Evolutionary conservation across 2,888 invertebrate species (phyloP).

Genomic region (Aphodius sticticus): DNA sequence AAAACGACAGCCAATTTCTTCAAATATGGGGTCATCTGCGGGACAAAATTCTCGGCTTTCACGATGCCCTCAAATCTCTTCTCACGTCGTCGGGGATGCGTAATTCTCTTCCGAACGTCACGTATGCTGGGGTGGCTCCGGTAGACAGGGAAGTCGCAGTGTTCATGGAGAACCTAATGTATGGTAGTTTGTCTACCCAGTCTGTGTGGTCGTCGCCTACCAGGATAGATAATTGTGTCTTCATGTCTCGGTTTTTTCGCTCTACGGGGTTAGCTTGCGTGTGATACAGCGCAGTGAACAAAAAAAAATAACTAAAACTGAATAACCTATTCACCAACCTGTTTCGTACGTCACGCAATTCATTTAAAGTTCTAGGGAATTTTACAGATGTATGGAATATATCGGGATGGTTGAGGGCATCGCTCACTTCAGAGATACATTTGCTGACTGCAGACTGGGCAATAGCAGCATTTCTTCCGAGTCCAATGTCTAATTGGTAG

Average conservation of each 20-base stretch:
- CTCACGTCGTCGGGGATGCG: slow-evolving; percentile 40
- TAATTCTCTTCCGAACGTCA: slow-evolving; percentile 48
- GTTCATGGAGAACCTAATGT: too few relatives aligned
- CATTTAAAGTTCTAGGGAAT: too few relatives aligned
- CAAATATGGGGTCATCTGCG: slow-evolving; percentile 34
- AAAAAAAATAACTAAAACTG: too few relatives aligned
- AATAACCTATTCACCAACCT: too few relatives aligned
- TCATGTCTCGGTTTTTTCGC: slow-evolving; percentile 49
- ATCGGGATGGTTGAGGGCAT: too few relatives aligned
- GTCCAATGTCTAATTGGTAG: too few relatives aligned
- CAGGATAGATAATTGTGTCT: slow-evolving; percentile 46
- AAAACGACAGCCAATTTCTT: slow-evolving; percentile 9
- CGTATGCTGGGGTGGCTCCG: slow-evolving; percentile 44
- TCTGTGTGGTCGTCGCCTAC: slow-evolving; percentile 42
- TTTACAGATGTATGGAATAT: too few relatives aligned
- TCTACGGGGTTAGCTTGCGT: slow-evolving; percentile 53
- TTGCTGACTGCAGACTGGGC: too few relatives aligned
- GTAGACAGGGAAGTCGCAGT: slow-evolving; percentile 40
- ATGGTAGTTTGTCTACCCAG: slow-evolving; percentile 47
- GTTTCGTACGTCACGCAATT: too few relatives aligned
- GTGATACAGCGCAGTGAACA: slow-evolving; percentile 53
- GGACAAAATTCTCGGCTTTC: slow-evolving; percentile 32
- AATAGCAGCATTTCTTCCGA: too few relatives aligned
- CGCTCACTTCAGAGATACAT: too few relatives aligned
- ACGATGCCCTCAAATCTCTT: slow-evolving; percentile 31